These are phyloP conservation scores for Arctocebus calabarensis DNA, from an alignment of 2,797 vertebrate species.

Conservation along the genomic window DNA sequence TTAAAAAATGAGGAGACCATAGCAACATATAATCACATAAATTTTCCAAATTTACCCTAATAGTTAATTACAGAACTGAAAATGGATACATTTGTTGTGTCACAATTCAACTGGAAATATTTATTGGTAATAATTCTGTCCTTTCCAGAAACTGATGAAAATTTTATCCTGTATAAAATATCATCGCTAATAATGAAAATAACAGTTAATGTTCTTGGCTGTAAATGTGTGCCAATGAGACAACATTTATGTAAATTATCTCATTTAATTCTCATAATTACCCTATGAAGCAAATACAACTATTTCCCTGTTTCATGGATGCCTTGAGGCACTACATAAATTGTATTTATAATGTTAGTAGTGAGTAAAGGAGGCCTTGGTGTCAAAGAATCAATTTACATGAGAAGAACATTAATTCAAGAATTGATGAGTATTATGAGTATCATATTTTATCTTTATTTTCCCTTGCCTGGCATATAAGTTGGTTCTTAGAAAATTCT, in stretches of 20 bases:
- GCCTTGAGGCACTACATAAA: not conserved
- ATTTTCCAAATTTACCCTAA: not conserved
- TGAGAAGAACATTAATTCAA: not conserved
- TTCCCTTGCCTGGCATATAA: not conserved
- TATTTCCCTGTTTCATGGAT: not conserved
- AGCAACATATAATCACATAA: not conserved
- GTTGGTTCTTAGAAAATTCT: not conserved
- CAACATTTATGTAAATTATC: not conserved
- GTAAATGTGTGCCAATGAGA: not conserved
- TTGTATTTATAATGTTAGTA: not conserved
- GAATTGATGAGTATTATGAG: not conserved
- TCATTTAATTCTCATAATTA: not conserved
- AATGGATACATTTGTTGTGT: not conserved
- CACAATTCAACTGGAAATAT: not conserved
- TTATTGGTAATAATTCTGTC: not conserved
- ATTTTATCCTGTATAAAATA: not conserved
- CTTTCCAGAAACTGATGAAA: conserved; percentile 21
- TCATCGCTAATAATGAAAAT: not conserved
- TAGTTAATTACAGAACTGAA: not conserved
- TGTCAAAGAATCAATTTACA: not conserved
- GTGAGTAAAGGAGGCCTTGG: not conserved
- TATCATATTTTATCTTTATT: not conserved
- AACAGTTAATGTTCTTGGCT: not conserved
- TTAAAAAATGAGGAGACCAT: not conserved
- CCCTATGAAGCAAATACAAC: not conserved